A percentile compares a stretch with the other conserved stretches of the same genome.
Conservation (phyloP, 2,113 vertebrate species). For the Nanorana parkeri region DNA sequence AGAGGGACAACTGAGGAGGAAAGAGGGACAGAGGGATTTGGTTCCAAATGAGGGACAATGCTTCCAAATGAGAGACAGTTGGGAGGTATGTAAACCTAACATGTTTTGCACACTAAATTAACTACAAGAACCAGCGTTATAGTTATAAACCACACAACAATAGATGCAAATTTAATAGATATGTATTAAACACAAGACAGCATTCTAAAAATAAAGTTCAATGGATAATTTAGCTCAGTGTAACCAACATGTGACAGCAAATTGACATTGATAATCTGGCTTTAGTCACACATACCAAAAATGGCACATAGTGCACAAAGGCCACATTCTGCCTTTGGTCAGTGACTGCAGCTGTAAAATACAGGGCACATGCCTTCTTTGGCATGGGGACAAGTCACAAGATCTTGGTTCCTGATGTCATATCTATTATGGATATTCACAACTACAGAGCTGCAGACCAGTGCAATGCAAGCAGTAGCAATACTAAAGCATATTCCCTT, state of each 20-base stretch:
- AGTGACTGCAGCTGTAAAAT: slow-evolving; percentile 37
- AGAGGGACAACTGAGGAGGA: too few species aligned
- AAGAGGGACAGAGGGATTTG: too few species aligned
- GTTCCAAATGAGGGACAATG: too few species aligned
- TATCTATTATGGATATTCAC: slow-evolving; percentile 27
- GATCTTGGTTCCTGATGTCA: slow-evolving; percentile 39
- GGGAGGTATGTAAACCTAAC: too few species aligned
- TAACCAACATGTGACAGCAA: slow-evolving; percentile 40
- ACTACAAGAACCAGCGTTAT: too few species aligned
- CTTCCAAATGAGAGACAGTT: too few species aligned
- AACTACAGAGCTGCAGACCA: slow-evolving; percentile 38
- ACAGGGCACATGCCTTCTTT: slow-evolving; percentile 50
- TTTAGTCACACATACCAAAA: slow-evolving; percentile 49
- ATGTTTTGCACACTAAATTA: too few species aligned
- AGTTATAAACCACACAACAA: too few species aligned
- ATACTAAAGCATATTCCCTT: not conserved
- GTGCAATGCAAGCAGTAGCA: slow-evolving; percentile 8
- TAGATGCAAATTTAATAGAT: not conserved
- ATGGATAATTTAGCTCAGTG: slow-evolving; percentile 10
- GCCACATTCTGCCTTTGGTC: slow-evolving; percentile 45
- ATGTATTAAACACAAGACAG: not conserved
- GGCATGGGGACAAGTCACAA: slow-evolving; percentile 49
- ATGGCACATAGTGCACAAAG: slow-evolving; percentile 48
- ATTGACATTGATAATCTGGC: slow-evolving; percentile 33
- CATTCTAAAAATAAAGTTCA: slow-evolving; percentile 12